Conservation (phyloP, 2,113 vertebrate species). For the Laticauda colubrina region DNA sequence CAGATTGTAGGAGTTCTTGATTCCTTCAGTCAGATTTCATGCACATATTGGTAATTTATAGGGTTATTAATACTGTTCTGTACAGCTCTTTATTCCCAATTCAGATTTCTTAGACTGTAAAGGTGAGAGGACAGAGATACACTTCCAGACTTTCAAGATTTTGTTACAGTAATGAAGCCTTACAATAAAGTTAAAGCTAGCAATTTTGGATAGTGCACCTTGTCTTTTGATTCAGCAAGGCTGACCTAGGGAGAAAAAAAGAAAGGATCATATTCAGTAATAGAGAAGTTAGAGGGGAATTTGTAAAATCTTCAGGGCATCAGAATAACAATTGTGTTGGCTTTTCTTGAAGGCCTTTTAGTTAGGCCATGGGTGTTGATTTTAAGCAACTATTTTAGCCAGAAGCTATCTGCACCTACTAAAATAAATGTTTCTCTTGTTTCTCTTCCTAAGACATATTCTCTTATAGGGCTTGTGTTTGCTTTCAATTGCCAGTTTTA, state of each 20-base stretch:
- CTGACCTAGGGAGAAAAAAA: background rate
- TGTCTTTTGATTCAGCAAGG: background rate
- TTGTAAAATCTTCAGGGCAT: background rate
- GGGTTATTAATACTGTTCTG: background rate
- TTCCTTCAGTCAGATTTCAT: background rate
- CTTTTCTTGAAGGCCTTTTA: conserved; percentile 14
- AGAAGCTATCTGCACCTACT: background rate
- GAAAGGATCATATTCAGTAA: background rate
- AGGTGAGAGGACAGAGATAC: background rate
- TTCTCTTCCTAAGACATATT: conserved; percentile 28
- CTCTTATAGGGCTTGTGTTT: background rate
- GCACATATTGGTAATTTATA: background rate
- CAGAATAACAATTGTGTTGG: background rate
- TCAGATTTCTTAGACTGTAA: background rate
- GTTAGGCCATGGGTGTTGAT: background rate
- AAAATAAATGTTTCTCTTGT: conserved; percentile 26
- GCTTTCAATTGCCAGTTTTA: conserved; percentile 12
- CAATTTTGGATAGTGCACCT: background rate
- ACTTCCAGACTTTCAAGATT: background rate
- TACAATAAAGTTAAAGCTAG: background rate
- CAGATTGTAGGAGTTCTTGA: background rate
- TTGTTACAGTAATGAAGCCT: background rate
- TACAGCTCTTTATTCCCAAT: background rate
- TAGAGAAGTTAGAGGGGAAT: too few species aligned
- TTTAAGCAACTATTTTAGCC: background rate